Percentiles rank a stretch among this genome's conserved stretches.
phyloP scores from a whole-genome alignment of 2,113 vertebrate genomes.

The Arizona elegans region DNA sequence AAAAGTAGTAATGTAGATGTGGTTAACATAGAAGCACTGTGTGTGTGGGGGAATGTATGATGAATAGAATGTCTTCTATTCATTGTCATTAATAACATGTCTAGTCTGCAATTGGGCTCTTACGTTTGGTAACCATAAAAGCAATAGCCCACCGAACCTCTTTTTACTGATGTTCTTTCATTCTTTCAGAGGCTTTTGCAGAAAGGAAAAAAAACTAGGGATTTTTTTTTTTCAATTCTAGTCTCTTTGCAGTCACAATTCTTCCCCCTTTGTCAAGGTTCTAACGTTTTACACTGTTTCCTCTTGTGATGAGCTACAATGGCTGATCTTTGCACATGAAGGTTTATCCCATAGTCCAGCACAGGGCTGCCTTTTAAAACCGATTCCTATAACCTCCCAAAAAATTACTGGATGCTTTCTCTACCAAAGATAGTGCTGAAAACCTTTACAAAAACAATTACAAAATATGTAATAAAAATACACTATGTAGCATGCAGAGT shows the following conservation, averaged over 20 bases:
- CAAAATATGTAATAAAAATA: not conserved
- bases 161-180: not conserved
- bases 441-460: not conserved
- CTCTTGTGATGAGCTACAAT: not conserved
- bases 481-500: not conserved
- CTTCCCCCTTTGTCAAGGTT: not conserved
- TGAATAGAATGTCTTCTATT: not conserved
- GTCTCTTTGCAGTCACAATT: not conserved
- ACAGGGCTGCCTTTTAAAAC: not conserved
- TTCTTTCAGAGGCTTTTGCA: not conserved
- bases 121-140: not conserved
- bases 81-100: not conserved
- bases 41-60: not conserved
- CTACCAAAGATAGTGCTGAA: not conserved
- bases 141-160: not conserved
- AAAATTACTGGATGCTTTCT: not conserved
- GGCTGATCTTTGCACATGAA: not conserved
- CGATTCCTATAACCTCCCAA: not conserved
- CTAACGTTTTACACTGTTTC: not conserved
- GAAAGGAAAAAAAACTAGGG: not conserved
- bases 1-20: not conserved
- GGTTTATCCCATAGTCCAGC: not conserved
- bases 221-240: not conserved
- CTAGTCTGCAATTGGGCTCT: not conserved
- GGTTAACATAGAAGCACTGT: no score